These are phyloP conservation scores for Myopa tessellatipennis DNA, from an alignment of 2,888 invertebrate genomes.

Conservation along the genomic window DNA sequence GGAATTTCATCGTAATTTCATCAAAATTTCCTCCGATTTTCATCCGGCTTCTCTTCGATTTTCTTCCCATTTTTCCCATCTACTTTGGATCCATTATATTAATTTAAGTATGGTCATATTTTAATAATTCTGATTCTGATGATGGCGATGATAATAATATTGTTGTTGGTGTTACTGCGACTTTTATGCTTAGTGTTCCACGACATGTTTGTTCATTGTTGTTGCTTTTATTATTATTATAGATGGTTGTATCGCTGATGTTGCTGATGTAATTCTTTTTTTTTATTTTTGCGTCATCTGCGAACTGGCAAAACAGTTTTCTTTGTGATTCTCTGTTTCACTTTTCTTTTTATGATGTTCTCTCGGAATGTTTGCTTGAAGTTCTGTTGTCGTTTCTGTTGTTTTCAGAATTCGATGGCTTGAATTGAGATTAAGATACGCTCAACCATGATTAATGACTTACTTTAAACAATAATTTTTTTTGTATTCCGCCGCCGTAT, in stretches of 20 bases:
- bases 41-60: too few species aligned
- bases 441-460: constrained; percentile 34
- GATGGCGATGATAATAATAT: not conserved
- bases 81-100: too few species aligned
- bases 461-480: constrained; percentile 28
- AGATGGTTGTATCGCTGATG: too few species aligned
- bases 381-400: constrained; percentile 11
- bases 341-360: constrained; percentile 20
- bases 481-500: not conserved
- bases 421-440: constrained; percentile 28
- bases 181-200: constrained; percentile 24
- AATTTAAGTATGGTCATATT: not conserved
- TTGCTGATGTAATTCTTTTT: not conserved
- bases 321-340: constrained; percentile 4
- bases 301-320: constrained; percentile 10
- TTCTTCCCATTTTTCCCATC: too few species aligned
- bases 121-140: too few species aligned
- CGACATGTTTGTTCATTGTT: not conserved
- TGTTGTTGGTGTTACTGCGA: constrained; percentile 1
- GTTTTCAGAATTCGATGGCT: constrained; percentile 37
- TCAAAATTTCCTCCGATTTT: too few species aligned
- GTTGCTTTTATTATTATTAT: constrained; percentile 28
- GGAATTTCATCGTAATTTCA: too few species aligned
- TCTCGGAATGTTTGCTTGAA: constrained; percentile 28
- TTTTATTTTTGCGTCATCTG: not conserved